Evolutionary conservation across 2,113 vertebrate genomes (phyloP), one percentile per base, ranked within the genome.

Genomic region (Nerophis ophidion): DNA sequence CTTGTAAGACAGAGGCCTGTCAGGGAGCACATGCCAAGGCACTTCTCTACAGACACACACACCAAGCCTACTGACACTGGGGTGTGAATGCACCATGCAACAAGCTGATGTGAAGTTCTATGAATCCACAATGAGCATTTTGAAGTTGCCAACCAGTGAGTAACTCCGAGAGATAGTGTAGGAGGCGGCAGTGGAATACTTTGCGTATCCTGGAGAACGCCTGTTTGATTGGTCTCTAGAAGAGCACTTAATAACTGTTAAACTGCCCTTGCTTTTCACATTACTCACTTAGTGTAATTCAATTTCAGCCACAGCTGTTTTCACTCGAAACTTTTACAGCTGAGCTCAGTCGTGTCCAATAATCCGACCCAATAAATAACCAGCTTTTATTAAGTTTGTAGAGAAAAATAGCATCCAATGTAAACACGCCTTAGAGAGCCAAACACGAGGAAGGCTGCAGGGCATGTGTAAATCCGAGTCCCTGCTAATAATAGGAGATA

Each of bases 251-350:
- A 87, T 87, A 85, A 81, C 85, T 86, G 85, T 84, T 87, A 86
- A 88, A 89, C 85, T 81, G 77, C 60, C 75, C 79, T 85, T 76
- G 85, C 84, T 89, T 88, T 90, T 82, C 84, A 81, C 84, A 84
- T 89, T 84, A 86, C 76, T 82, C 74, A 76, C 83, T 65, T 70
- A 52, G 61, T 40, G 66, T 87, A 89, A 90, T 89, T 88, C 74
- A 86, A 84, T 89, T 87, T 89, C 68, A 71, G 68, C 80, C 72
- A 75, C 90, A 91, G 88, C 89, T 91, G 89, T 75, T 91, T 90
- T 86, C 83, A 87, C 73, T 90, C 85, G 75, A 65, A 81, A 81
- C 77, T 86, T 26, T 84, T 89, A 86, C 88, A 89, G 86, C 86
- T 80, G 77, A 76, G 82, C 79, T 87, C 82, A 80, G 81, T 87